Conservation (phyloP, 2,797 vertebrate genomes). For the Halcyon leucocephala region DNA sequence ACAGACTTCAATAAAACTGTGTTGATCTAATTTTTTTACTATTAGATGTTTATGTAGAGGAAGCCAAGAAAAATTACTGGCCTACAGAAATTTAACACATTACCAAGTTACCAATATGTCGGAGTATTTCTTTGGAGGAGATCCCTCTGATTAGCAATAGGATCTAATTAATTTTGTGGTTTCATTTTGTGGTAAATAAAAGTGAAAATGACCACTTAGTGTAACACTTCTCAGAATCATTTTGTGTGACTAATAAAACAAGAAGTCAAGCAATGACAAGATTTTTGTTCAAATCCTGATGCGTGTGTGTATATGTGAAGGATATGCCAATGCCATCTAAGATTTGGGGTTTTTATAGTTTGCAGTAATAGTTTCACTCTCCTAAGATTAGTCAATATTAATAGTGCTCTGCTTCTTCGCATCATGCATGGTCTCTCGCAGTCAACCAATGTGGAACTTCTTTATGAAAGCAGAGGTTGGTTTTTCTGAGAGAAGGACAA, state of each 20-base stretch:
- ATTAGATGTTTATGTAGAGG: slow-evolving; percentile 52
- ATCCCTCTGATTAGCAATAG: slow-evolving; percentile 16
- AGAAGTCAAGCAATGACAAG: not conserved
- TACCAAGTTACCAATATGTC: slow-evolving; percentile 49
- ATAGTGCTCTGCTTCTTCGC: not conserved
- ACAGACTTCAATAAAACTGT: slow-evolving; percentile 62
- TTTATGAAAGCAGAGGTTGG: not conserved
- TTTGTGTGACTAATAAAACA: not conserved
- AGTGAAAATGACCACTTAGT: not conserved
- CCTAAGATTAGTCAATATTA: not conserved
- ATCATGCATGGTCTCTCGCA: not conserved
- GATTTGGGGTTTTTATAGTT: not conserved
- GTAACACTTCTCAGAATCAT: not conserved
- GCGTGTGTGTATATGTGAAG: not conserved
- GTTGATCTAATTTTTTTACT: slow-evolving; percentile 24
- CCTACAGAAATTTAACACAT: slow-evolving; percentile 42
- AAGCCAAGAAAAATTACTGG: slow-evolving; percentile 54
- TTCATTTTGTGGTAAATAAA: slow-evolving; percentile 33
- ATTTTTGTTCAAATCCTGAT: not conserved
- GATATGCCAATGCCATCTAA: not conserved
- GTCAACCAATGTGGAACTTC: not conserved
- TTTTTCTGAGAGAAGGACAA: not conserved
- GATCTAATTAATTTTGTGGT: slow-evolving; percentile 33
- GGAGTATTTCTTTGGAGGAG: slow-evolving; percentile 21
- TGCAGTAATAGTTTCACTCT: not conserved